phyloP scores from a whole-genome alignment of 1,140 invertebrate species.

The Bradynema listronoti region DNA sequence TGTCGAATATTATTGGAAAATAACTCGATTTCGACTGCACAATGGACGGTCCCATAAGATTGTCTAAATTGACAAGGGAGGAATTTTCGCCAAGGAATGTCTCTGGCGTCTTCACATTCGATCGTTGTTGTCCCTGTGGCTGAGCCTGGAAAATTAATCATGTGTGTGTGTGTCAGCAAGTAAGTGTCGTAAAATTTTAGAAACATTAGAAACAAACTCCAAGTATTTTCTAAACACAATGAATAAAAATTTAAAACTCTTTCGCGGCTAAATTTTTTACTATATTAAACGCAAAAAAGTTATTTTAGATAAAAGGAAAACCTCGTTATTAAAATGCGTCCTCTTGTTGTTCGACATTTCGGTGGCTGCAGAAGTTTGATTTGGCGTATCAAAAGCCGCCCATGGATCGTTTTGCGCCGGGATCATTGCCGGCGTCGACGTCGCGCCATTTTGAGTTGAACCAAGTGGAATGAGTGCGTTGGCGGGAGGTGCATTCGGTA shows the following conservation, averaged over 20 bases:
- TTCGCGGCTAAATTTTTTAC: no score
- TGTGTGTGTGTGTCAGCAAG: no score
- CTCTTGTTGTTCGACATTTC: slow-evolving; percentile 6
- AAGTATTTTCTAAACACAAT: no score
- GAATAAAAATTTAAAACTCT: no score
- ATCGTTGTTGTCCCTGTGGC: slow-evolving; percentile 28
- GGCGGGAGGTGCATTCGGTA: slow-evolving; percentile 1
- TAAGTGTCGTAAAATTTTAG: no score
- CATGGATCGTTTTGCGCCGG: slow-evolving; percentile 33
- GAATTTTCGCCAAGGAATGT: slow-evolving; percentile 88
- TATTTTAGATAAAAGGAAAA: no score
- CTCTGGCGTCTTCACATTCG: slow-evolving; percentile 73
- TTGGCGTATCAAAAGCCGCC: slow-evolving; percentile 22
- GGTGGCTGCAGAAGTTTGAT: slow-evolving; percentile 9
- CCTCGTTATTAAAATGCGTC: no score
- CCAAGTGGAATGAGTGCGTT: neutral
- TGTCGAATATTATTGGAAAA: no score
- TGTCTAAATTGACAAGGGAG: slow-evolving; percentile 84
- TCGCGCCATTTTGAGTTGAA: neutral
- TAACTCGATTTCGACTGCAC: slow-evolving; percentile 25
- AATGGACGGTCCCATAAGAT: slow-evolving; percentile 69
- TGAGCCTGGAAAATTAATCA: no score
- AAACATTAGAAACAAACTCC: no score
- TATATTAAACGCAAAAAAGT: no score
- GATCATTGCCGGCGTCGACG: no score